Evolutionary conservation across 2,113 vertebrate genomes (phyloP).

Genomic region (Poecile atricapillus): DNA sequence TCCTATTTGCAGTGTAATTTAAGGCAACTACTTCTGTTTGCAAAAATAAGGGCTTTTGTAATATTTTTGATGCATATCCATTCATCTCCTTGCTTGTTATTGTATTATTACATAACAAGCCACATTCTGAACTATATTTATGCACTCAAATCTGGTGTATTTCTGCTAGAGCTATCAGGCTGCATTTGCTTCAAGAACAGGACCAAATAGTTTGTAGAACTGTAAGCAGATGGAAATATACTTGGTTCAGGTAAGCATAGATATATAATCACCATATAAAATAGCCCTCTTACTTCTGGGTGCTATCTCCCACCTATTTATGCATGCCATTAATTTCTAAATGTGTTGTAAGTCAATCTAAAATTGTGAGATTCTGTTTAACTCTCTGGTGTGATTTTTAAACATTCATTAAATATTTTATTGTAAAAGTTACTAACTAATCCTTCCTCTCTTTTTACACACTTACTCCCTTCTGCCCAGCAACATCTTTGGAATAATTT

Average conservation of each 20-base stretch:
- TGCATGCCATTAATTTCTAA: neutral
- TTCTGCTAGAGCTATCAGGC: neutral
- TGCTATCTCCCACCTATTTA: neutral
- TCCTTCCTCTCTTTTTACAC: neutral
- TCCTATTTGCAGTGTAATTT: neutral
- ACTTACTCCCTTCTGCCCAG: too few relatives aligned
- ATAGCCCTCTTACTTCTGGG: neutral
- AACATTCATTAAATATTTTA: neutral
- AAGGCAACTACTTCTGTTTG: neutral
- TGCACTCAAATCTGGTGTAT: neutral
- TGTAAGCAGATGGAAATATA: neutral
- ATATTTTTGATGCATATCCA: neutral
- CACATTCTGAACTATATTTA: neutral
- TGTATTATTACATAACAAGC: accelerated
- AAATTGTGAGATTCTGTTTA: neutral
- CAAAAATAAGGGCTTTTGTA: neutral
- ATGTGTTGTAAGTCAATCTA: neutral
- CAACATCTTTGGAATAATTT: neutral
- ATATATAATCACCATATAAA: neutral
- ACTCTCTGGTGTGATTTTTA: neutral
- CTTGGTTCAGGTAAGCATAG: neutral
- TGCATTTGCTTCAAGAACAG: neutral
- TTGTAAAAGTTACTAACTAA: neutral
- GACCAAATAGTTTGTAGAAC: neutral
- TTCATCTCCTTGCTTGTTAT: neutral